Percentiles rank a stretch among this genome's conserved stretches.
phyloP scores from a whole-genome alignment of 1,140 invertebrate genomes.

The Calephelis nemesis region DNA sequence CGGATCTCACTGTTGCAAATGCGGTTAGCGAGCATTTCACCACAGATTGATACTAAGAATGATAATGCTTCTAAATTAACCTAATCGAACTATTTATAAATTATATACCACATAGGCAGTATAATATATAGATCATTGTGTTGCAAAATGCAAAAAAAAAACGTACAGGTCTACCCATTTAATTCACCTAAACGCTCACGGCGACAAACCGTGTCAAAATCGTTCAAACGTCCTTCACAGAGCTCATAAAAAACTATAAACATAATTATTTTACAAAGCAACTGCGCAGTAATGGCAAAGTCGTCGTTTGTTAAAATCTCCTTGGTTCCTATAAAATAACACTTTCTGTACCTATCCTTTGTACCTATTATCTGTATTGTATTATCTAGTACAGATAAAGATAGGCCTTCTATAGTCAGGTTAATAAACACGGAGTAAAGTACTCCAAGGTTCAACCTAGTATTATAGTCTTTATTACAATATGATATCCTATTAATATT shows the following conservation, averaged over 20 bases:
- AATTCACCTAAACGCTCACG: constrained; percentile 26
- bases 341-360: background rate
- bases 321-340: constrained; percentile 4
- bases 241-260: constrained; percentile 48
- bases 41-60: too few relatives aligned
- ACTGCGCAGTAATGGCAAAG: constrained; percentile 32
- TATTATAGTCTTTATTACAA: too few relatives aligned
- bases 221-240: constrained; percentile 42
- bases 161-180: constrained; percentile 4
- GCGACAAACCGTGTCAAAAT: constrained; percentile 42
- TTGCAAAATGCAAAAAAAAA: constrained; percentile 3
- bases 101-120: too few relatives aligned
- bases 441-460: too few relatives aligned
- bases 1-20: too few relatives aligned
- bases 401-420: too few relatives aligned
- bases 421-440: too few relatives aligned
- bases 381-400: too few relatives aligned
- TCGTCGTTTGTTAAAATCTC: constrained; percentile 14
- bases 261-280: constrained; percentile 26
- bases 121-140: background rate
- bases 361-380: background rate
- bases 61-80: too few relatives aligned
- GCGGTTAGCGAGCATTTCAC: too few relatives aligned
- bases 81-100: too few relatives aligned
- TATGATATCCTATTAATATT: too few relatives aligned